phyloP scores from a whole-genome alignment of 2,113 vertebrate genomes.

The Gobiocypris rarus region DNA sequence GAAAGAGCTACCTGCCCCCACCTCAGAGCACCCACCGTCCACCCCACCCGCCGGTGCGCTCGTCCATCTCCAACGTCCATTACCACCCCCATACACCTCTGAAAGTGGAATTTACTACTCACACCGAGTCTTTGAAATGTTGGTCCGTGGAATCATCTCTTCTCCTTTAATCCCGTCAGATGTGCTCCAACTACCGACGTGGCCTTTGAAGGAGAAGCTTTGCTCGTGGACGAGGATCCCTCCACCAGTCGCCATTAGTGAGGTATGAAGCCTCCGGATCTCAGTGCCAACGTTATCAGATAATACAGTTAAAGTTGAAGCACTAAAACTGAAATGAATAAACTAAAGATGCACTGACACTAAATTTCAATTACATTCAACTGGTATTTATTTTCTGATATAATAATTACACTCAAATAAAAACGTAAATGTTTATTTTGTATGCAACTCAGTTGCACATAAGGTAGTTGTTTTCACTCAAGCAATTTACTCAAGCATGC shows the following conservation, averaged over 20 bases:
- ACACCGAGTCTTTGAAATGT: conserved; percentile 20
- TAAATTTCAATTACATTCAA: too few relatives aligned
- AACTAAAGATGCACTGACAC: too few relatives aligned
- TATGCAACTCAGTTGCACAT: too few relatives aligned
- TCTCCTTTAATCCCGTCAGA: conserved; percentile 17
- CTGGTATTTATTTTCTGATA: too few relatives aligned
- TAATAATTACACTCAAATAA: too few relatives aligned
- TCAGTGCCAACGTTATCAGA: neutral
- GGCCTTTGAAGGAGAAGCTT: conserved; percentile 21
- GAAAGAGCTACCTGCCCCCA: conserved; percentile 52
- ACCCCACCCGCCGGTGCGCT: conserved; percentile 18
- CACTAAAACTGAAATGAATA: too few relatives aligned
- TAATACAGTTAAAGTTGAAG: too few relatives aligned
- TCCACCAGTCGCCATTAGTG: neutral
- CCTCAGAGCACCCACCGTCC: neutral
- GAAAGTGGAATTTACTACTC: conserved; percentile 36
- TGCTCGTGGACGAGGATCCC: neutral
- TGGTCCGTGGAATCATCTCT: neutral
- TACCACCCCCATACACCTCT: conserved; percentile 32
- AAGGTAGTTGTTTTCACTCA: too few relatives aligned
- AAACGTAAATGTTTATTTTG: too few relatives aligned
- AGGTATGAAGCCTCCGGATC: neutral
- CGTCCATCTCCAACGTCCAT: conserved; percentile 35
- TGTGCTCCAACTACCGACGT: neutral
- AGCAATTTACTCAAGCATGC: too few relatives aligned